Percentiles rank a stretch among this genome's conserved stretches.
Conservation (phyloP, 1,140 invertebrate species). For the Drosophila bocki region DNA sequence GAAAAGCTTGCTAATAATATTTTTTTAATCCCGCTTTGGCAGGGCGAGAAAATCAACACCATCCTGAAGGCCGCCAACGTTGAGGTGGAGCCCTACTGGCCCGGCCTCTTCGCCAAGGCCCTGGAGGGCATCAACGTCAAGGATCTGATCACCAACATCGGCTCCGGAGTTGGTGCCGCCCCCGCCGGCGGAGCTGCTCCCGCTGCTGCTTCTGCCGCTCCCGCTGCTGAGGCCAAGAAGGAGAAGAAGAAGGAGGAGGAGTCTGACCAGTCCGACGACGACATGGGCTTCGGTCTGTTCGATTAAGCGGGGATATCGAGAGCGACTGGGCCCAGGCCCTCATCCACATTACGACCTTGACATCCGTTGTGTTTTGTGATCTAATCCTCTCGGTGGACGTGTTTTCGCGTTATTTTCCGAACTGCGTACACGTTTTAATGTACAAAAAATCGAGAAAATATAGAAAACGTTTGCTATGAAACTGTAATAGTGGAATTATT, state of each 20-base stretch:
- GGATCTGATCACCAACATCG: constrained; percentile 97
- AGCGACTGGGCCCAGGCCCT: constrained; percentile 8
- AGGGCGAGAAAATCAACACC: constrained; percentile 99
- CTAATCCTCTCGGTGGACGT: constrained; percentile 35
- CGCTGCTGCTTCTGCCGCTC: constrained; percentile 88
- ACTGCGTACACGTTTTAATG: constrained; percentile 82
- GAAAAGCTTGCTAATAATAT: constrained; percentile 19
- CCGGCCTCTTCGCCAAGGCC: constrained; percentile 98
- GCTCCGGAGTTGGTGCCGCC: constrained; percentile 95
- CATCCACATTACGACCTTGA: constrained; percentile 39
- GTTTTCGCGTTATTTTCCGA: constrained; percentile 59
- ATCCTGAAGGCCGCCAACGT: constrained; percentile 98
- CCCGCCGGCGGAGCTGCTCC: constrained; percentile 90
- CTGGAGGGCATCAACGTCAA: constrained; percentile 97
- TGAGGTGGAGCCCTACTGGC: constrained; percentile 99
- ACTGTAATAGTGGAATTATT: constrained; percentile 3
- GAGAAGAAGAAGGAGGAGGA: constrained; percentile 94
- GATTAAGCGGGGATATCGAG: constrained; percentile 86
- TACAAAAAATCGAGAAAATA: constrained; percentile 76
- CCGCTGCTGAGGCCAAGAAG: constrained; percentile 88
- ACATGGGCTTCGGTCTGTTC: constrained; percentile 97
- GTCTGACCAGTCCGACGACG: constrained; percentile 95
- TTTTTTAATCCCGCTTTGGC: constrained; percentile 9
- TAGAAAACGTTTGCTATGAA: constrained; percentile 64
- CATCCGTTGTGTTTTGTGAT: constrained; percentile 53